These are phyloP conservation scores for Erethizon dorsatum DNA, from an alignment of 2,797 vertebrate genomes.

Conservation along the genomic window DNA sequence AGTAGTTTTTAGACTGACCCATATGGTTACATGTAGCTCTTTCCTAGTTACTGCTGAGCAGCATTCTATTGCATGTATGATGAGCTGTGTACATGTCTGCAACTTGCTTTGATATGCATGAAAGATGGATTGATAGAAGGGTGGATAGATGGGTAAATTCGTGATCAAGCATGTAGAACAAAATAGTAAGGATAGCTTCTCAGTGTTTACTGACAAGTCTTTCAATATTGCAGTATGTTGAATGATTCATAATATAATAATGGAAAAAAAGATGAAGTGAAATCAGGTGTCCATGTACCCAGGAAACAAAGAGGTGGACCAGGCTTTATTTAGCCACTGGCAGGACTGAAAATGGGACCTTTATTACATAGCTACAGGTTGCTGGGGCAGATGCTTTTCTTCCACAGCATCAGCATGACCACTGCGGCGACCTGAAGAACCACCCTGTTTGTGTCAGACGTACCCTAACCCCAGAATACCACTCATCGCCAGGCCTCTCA, in stretches of 20 bases:
- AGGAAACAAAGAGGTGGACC: neutral
- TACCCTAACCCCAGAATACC: neutral
- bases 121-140: neutral
- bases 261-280: neutral
- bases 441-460: neutral
- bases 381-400: neutral
- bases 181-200: neutral
- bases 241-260: neutral
- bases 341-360: neutral
- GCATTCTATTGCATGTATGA: neutral
- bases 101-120: neutral
- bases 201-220: neutral
- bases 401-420: neutral
- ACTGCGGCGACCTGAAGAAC: neutral
- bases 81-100: neutral
- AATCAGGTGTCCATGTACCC: neutral
- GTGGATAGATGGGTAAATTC: neutral
- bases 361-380: neutral
- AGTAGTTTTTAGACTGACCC: neutral
- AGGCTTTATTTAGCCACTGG: neutral
- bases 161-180: neutral
- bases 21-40: neutral
- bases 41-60: neutral
- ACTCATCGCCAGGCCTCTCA: neutral
- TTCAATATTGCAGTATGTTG: neutral